A percentile compares a stretch with the other conserved stretches of the same genome.
Conservation (phyloP, 2,113 vertebrate species). For the Trichechus manatus region DNA sequence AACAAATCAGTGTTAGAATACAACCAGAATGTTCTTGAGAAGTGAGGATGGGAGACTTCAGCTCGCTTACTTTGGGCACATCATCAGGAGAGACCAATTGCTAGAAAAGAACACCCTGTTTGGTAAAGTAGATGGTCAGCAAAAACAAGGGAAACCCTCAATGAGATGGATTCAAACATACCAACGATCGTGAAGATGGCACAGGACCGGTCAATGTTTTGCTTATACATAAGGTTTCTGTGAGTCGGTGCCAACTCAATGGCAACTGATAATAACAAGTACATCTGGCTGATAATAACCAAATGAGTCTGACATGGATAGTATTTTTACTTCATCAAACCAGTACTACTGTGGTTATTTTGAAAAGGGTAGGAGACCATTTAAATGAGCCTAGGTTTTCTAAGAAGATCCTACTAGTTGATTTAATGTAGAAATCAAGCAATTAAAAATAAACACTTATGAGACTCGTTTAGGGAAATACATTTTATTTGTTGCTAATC, state of each 20-base stretch:
- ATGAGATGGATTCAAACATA: neutral
- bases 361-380: neutral
- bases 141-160: neutral
- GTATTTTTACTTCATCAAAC: neutral
- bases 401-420: neutral
- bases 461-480: conserved; percentile 66
- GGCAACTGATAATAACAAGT: neutral
- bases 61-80: neutral
- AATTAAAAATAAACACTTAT: conserved; percentile 78
- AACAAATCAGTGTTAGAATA: neutral
- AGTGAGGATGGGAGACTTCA: neutral
- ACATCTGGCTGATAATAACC: neutral
- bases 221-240: neutral
- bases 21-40: neutral
- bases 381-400: neutral
- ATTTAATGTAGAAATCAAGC: conserved; percentile 67
- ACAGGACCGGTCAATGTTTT: neutral
- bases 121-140: neutral
- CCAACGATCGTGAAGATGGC: neutral
- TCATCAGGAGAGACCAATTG: neutral
- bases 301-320: neutral
- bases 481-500: conserved; percentile 81
- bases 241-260: neutral
- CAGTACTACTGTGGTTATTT: neutral
- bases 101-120: neutral